phyloP scores from a whole-genome alignment of 2,113 vertebrate genomes.

The Hiodon alosoides region DNA sequence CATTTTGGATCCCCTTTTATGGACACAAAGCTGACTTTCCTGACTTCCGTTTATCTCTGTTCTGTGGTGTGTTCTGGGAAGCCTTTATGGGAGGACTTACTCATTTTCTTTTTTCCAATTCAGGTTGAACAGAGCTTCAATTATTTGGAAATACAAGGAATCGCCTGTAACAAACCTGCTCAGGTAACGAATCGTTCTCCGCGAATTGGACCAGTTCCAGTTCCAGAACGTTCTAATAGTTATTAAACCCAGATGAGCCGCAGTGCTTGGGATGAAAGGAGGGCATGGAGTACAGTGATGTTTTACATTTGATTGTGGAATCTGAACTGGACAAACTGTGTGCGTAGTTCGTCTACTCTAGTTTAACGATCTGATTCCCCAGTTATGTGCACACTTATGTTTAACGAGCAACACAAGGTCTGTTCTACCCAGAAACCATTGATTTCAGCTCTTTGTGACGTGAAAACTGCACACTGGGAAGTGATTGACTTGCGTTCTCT shows the following conservation, averaged over 20 bases:
- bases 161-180: conserved; percentile 80
- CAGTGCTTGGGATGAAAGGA: too few species aligned
- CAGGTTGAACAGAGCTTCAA: conserved; percentile 91
- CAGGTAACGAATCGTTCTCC: conserved; percentile 67
- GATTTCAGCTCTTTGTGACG: not conserved
- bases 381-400: not conserved
- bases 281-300: too few species aligned
- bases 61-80: too few species aligned
- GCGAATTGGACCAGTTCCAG: too few species aligned
- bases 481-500: conserved; percentile 7
- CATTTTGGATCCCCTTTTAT: too few species aligned
- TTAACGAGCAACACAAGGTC: not conserved
- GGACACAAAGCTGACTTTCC: too few species aligned
- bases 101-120: conserved; percentile 32
- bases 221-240: too few species aligned
- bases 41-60: too few species aligned
- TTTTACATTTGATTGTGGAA: not conserved
- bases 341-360: not conserved
- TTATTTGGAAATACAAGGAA: conserved; percentile 94
- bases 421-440: not conserved
- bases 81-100: conserved; percentile 1
- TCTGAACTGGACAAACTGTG: not conserved
- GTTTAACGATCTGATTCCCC: not conserved
- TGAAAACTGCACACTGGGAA: not conserved
- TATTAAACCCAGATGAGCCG: too few species aligned